Percentiles rank a stretch among this genome's conserved stretches.
Evolutionary conservation across 2,888 invertebrate species (phyloP).

Genomic region (Pterostichus niger): DNA sequence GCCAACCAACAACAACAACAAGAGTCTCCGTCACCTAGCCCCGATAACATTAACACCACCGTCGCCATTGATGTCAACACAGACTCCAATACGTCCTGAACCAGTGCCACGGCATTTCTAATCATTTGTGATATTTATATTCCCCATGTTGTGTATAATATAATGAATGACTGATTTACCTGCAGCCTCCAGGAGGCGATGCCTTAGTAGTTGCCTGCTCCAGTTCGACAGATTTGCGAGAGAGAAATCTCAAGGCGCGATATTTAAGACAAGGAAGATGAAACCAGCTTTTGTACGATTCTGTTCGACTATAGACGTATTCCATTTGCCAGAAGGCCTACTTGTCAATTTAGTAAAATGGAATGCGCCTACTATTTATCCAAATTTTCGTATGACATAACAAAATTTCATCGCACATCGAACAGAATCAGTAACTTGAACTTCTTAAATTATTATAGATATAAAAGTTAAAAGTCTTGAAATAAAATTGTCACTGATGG

Average conservation of each 20-base stretch:
- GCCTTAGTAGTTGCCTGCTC: conserved; percentile 2
- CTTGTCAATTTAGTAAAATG: no score
- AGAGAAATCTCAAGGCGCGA: no score
- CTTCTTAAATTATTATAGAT: no score
- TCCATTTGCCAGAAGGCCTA: no score
- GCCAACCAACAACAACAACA: conserved; percentile 67
- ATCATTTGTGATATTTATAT: conserved; percentile 55
- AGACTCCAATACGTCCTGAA: conserved; percentile 8
- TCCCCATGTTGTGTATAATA: conserved; percentile 5
- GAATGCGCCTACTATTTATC: no score
- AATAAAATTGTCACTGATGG: no score
- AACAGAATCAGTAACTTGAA: no score
- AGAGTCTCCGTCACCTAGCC: background rate
- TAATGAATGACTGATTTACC: conserved; percentile 18
- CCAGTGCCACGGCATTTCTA: conserved; percentile 9
- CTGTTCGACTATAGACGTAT: no score
- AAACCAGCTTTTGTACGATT: background rate
- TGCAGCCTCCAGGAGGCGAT: conserved; percentile 1
- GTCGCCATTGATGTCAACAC: background rate
- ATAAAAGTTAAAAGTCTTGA: no score
- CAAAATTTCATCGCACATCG: no score
- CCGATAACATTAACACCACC: background rate
- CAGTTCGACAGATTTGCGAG: no score
- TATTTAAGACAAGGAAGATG: background rate
- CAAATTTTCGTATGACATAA: no score